Evolutionary conservation across 2,113 vertebrate genomes (phyloP), one percentile per base, ranked within the genome.

Genomic region (Brachypteracias leptosomus): DNA sequence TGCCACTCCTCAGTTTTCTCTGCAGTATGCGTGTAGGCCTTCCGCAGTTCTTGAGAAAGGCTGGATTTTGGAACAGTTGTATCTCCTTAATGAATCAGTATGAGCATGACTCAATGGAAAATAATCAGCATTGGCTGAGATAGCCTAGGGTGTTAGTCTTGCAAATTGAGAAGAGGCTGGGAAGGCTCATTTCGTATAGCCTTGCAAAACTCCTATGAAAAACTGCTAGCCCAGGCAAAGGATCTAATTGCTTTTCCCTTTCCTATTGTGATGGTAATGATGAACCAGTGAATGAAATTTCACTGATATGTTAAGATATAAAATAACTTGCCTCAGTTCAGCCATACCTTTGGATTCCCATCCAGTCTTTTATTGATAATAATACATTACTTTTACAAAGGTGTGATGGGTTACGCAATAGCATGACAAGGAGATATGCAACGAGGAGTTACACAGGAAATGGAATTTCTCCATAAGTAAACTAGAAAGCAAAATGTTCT

Each of bases 31-130:
- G 1, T 67, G 35, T 28, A 62, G 33, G 47, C 79, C 11, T 4
- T 79, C 33, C 13, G 11, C 44, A 68, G 72, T 84, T 94, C 83
- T 78, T 89, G 70, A 68, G 88, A 96, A 86, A 51, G 57, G 38
- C 76, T 75, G 51, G 76, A 90, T 20, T 87, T 81, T 93, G 92
- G 79, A 96, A 88, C 79, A 72, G 57, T 58, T 94, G 18, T 54
- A 46, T 92, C 44, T 93, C 68, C 35, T 5, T 76, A 31, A 83
- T 90, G 85, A 84, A 88, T 93, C 63, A 80, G 68, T 74, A 29
- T 26, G 66, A 84, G 49, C 54, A 78, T 95, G 87, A 85, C 36
- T 81, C 82, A 95, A 46, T 82, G 93, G 95, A 95, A 94, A 95
- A 75, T 81, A 86, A 75, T 89, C 65, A 79, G 65, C 51, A 19